These are phyloP conservation scores for Lytechinus pictus DNA, from an alignment of 35 echinoderm and acorn worm genomes.

Conservation along the genomic window DNA sequence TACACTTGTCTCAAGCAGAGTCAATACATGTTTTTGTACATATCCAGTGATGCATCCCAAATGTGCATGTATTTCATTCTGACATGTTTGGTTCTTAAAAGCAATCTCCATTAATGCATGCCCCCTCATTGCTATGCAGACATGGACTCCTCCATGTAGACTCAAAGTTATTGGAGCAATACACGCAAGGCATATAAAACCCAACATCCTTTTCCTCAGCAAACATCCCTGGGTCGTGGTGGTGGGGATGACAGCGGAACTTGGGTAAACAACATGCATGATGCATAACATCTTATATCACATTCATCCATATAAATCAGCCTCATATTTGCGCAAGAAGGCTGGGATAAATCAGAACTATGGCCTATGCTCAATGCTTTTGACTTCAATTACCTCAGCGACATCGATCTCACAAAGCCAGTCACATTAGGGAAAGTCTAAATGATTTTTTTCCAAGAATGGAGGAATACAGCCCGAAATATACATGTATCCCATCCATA, in stretches of 20 bases:
- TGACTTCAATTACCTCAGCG: neutral
- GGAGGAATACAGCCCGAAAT: neutral
- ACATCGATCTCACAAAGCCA: constrained; percentile 1
- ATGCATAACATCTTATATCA: neutral
- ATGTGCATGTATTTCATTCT: neutral
- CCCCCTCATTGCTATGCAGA: neutral
- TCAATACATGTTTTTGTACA: neutral
- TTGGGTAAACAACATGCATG: neutral
- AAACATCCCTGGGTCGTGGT: neutral
- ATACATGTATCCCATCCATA: neutral
- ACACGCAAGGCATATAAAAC: neutral
- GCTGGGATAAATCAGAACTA: neutral
- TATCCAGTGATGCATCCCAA: neutral
- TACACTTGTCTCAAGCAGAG: too few species aligned
- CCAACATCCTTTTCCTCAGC: neutral
- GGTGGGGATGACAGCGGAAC: neutral
- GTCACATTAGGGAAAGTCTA: neutral
- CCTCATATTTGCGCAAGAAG: neutral
- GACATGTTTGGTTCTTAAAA: neutral
- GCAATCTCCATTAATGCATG: neutral
- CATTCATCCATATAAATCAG: constrained; percentile 5
- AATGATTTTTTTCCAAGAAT: neutral
- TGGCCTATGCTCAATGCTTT: neutral
- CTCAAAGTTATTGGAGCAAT: neutral
- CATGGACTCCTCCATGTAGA: neutral